phyloP scores from a whole-genome alignment of 2,797 vertebrate species.

The Crypturellus tataupa region DNA sequence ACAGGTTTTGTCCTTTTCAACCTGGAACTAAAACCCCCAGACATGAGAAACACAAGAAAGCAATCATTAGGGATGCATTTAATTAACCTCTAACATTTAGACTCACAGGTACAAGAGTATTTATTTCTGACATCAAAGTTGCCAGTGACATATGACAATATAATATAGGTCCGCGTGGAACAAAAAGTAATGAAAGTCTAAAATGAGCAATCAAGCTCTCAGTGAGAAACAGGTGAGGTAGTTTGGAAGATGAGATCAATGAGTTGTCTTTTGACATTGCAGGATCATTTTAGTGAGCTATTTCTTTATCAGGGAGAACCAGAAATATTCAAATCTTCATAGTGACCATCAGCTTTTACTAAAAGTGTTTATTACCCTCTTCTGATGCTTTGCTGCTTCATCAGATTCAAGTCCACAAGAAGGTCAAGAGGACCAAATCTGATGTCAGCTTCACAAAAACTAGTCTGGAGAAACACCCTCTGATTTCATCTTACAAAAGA shows the following conservation, averaged over 20 bases:
- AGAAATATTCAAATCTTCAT: not conserved
- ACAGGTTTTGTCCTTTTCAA: not conserved
- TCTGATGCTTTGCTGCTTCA: not conserved
- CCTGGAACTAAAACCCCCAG: not conserved
- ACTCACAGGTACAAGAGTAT: not conserved
- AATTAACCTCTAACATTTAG: conserved; percentile 28
- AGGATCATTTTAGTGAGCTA: not conserved
- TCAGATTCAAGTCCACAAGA: not conserved
- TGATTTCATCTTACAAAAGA: not conserved
- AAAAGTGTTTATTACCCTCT: not conserved
- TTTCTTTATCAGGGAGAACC: not conserved
- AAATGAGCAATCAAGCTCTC: conserved; percentile 30
- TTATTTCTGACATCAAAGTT: conserved; percentile 22
- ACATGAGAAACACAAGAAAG: not conserved
- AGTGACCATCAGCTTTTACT: not conserved
- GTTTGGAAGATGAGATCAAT: conserved; percentile 8
- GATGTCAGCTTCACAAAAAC: not conserved
- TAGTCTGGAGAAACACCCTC: not conserved
- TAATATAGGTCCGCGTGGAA: conserved; percentile 10
- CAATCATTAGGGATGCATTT: not conserved
- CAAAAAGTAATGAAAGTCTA: conserved; percentile 9
- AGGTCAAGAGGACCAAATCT: conserved; percentile 14
- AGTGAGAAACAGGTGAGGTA: conserved; percentile 22
- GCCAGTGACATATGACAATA: not conserved
- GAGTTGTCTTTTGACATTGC: not conserved